phyloP scores from a whole-genome alignment of 2,888 invertebrate species.

The Xylota sylvarum region DNA sequence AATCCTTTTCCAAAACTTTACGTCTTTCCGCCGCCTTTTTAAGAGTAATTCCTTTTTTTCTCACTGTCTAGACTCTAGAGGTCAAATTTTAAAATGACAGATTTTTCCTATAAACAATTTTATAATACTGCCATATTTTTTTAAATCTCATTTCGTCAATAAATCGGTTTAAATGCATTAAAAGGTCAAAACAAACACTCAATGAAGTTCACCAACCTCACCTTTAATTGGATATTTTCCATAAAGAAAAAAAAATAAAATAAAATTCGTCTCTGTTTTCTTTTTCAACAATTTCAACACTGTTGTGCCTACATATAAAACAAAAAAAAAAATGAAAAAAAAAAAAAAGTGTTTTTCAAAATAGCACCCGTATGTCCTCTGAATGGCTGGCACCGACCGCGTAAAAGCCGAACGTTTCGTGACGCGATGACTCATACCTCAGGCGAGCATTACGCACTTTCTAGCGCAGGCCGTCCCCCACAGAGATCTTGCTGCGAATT shows the following conservation, averaged over 20 bases:
- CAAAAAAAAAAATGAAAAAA: slow-evolving; percentile 25
- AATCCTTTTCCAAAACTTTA: not conserved
- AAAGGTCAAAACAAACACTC: slow-evolving; percentile 26
- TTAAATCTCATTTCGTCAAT: not conserved
- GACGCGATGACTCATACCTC: slow-evolving; percentile 64
- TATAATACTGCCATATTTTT: not conserved
- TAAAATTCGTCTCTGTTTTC: slow-evolving; percentile 29
- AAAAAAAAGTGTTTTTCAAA: slow-evolving; percentile 36
- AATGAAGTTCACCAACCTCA: slow-evolving; percentile 70
- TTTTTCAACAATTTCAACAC: slow-evolving; percentile 38
- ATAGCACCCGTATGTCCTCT: slow-evolving; percentile 62
- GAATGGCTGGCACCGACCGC: slow-evolving; percentile 71
- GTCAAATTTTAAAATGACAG: not conserved
- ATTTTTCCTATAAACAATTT: not conserved
- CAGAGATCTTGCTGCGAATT: slow-evolving; percentile 61
- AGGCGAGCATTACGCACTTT: slow-evolving; percentile 67
- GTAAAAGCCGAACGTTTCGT: slow-evolving; percentile 62
- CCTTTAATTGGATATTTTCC: slow-evolving; percentile 60
- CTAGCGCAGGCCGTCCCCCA: slow-evolving; percentile 29
- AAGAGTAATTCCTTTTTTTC: not conserved
- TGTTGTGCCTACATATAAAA: slow-evolving; percentile 27
- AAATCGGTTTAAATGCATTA: slow-evolving; percentile 3
- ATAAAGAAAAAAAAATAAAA: slow-evolving; percentile 22
- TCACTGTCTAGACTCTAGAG: not conserved
- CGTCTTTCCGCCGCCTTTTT: not conserved